phyloP scores from a whole-genome alignment of 1,140 invertebrate genomes.

The Trichogramma pretiosum region DNA sequence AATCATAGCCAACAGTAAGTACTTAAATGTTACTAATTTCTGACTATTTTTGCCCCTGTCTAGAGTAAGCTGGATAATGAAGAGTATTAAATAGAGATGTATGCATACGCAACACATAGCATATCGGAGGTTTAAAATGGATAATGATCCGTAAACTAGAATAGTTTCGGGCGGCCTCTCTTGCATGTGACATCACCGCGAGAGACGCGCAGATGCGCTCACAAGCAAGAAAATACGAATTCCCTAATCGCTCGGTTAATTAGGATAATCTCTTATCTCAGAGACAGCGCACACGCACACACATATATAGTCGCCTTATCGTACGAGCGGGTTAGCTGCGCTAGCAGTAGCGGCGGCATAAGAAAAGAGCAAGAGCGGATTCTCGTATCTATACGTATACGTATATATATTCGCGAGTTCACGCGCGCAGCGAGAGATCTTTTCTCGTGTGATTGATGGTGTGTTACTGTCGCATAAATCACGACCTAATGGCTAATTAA shows the following conservation, averaged over 20 bases:
- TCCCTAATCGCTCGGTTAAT: constrained; percentile 30
- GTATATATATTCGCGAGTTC: neutral
- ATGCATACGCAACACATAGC: too few relatives aligned
- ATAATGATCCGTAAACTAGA: constrained; percentile 17
- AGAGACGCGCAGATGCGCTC: constrained; percentile 5
- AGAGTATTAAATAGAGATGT: too few relatives aligned
- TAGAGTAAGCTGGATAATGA: constrained; percentile 7
- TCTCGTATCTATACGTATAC: too few relatives aligned
- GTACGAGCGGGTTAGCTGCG: too few relatives aligned
- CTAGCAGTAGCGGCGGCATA: too few relatives aligned
- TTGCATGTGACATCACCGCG: neutral
- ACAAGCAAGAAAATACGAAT: constrained; percentile 18
- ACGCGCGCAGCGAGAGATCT: neutral
- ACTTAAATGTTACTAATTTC: too few relatives aligned
- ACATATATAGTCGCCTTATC: too few relatives aligned
- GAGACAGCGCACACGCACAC: neutral
- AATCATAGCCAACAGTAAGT: constrained; percentile 65
- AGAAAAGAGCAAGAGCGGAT: neutral
- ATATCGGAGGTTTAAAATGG: too few relatives aligned
- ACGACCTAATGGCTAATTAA: constrained; percentile 13
- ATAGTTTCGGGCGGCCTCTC: too few relatives aligned
- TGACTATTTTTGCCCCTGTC: too few relatives aligned
- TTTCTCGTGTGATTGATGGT: constrained; percentile 5
- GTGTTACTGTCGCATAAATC: constrained; percentile 8
- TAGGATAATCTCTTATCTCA: constrained; percentile 27